phyloP scores from a whole-genome alignment of 1,140 invertebrate genomes.

The Halesus radiatus region DNA sequence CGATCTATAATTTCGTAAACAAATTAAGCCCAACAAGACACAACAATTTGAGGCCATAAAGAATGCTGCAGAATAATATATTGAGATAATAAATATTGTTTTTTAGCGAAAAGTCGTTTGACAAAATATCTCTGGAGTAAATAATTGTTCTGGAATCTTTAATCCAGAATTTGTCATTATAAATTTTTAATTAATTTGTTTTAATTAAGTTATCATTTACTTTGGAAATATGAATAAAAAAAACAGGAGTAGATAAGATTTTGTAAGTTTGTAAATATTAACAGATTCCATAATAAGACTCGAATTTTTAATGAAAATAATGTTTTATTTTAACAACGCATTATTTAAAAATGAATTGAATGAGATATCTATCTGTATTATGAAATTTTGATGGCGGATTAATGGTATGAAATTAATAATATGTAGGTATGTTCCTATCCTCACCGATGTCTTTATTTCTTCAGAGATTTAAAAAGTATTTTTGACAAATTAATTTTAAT shows the following conservation, averaged over 20 bases:
- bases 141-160: no score
- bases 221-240: no score
- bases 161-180: background rate
- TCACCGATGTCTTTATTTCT: background rate
- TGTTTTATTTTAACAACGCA: background rate
- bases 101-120: no score
- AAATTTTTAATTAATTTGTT: background rate
- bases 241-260: background rate
- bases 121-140: no score
- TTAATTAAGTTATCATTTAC: background rate
- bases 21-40: no score
- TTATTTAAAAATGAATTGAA: background rate
- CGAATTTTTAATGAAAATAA: constrained; percentile 23
- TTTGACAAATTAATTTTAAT: background rate
- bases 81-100: no score
- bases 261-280: constrained; percentile 39
- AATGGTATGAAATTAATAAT: background rate
- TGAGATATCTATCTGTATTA: background rate
- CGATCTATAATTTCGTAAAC: no score
- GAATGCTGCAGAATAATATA: no score
- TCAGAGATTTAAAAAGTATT: background rate
- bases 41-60: no score
- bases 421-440: background rate
- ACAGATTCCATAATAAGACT: constrained; percentile 30
- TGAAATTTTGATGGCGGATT: background rate